Base-by-base conservation (phyloP, 1,140 invertebrate species). In the Drosophila ercepeae region DNA sequence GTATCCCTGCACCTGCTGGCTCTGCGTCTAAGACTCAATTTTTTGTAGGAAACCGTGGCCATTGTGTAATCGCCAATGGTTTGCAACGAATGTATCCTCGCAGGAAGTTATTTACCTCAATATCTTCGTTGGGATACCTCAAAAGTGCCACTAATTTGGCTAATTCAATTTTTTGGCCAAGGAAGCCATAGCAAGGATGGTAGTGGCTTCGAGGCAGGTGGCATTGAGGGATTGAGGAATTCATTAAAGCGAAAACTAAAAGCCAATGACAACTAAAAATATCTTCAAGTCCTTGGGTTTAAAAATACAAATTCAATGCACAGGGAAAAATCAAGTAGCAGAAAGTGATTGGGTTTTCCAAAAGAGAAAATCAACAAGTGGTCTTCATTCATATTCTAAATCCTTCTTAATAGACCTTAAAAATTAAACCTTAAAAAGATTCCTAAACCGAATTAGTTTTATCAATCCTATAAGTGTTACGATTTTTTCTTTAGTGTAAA, bases 121-220 rank as follows among this genome's bases (percentile, higher is more conserved):
- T 88, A 86, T 81, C 53, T 64, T 59, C 34, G 21, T 18, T 16
- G 32, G 27, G 81, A 86, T 77, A 59, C 81, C 81, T 54, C 67
- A 88, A 78, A 86, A 86, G 81, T 86, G 82, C 51, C 59, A 25
- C 68, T 86, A 86, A 86, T 86, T 88, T 70, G 77, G 52, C 39
- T 86, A 86, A 86, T 86, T 88, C 59, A 88, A 86, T 86, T 88
- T 81, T 75, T 50, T 7, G 25, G 19, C 5, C 55, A 61, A 65
- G 48, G 78, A 83, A 83, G 78, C 79, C 79, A 23, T 78, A 82
- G 25, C 29, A 45, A 39, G 54, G 54, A 32, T 14, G 18, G 45
- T 39, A 64, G 60, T 41, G 48, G 57, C 53, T 41, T 41, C 48
- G 46, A 42, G 59, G 39, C 52, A 42, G 59, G 39, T 21, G 27